These are phyloP conservation scores for Macroglossus sobrinus DNA, from an alignment of 2,113 vertebrate genomes.

Conservation along the genomic window DNA sequence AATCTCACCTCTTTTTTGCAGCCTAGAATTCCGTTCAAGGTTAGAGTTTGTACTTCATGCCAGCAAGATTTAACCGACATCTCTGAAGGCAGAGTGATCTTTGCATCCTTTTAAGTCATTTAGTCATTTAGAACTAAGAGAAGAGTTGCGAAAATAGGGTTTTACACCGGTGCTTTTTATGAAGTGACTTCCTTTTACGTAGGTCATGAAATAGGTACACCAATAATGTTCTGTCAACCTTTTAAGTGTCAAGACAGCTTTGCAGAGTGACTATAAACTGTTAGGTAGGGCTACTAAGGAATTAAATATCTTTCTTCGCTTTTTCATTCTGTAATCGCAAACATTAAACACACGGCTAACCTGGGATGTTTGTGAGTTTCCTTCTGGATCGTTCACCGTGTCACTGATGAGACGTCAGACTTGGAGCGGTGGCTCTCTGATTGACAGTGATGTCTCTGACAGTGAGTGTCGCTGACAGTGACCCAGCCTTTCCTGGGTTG, in stretches of 20 bases:
- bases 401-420: slow-evolving; percentile 34
- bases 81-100: neutral
- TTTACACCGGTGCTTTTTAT: slow-evolving; percentile 63
- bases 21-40: slow-evolving; percentile 27
- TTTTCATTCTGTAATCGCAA: slow-evolving; percentile 40
- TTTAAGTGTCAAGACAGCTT: slow-evolving; percentile 13
- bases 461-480: too few species aligned
- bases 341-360: neutral
- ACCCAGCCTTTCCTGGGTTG: slow-evolving; percentile 47
- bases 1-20: slow-evolving; percentile 45
- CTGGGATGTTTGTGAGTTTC: neutral
- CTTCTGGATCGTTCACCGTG: neutral
- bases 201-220: slow-evolving; percentile 36
- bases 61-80: slow-evolving; percentile 44
- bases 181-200: slow-evolving; percentile 32
- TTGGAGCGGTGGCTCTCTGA: slow-evolving; percentile 65
- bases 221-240: slow-evolving; percentile 22
- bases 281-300: slow-evolving; percentile 43
- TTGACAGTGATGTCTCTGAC: too few species aligned
- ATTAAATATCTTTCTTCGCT: neutral
- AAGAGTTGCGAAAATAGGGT: neutral
- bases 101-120: neutral
- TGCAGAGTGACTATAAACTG: slow-evolving; percentile 9
- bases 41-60: slow-evolving; percentile 51
- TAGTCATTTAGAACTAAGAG: slow-evolving; percentile 15